Percentiles rank a stretch among this genome's conserved stretches.
phyloP scores from a whole-genome alignment of 2,888 invertebrate genomes.

The Nomada lathburiana region DNA sequence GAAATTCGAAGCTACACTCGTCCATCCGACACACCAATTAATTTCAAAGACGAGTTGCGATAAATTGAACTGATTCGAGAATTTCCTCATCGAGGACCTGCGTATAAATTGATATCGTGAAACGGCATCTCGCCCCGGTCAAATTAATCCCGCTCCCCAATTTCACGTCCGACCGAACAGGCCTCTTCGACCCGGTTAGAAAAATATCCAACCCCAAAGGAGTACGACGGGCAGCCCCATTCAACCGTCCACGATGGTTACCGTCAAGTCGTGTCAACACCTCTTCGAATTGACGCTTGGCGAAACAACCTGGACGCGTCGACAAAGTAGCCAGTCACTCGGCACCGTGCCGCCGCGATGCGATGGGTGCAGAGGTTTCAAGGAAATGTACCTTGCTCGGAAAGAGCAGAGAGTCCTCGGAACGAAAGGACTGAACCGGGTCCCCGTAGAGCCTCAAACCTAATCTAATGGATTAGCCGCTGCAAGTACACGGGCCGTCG shows the following conservation, averaged over 20 bases:
- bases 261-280: slow-evolving; percentile 43
- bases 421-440: slow-evolving; percentile 23
- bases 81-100: not conserved
- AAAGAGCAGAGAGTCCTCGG: not conserved
- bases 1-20: no score
- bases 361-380: not conserved
- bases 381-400: not conserved
- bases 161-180: slow-evolving; percentile 9
- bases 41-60: not conserved
- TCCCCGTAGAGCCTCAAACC: slow-evolving; percentile 60
- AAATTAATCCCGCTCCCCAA: slow-evolving; percentile 20
- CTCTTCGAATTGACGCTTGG: slow-evolving; percentile 23
- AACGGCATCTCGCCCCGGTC: not conserved
- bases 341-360: not conserved
- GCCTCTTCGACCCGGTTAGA: slow-evolving; percentile 13
- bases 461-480: slow-evolving; percentile 72
- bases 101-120: not conserved
- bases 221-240: slow-evolving; percentile 12
- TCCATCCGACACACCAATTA: no score
- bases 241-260: slow-evolving; percentile 43
- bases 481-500: slow-evolving; percentile 60
- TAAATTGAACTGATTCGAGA: not conserved
- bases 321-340: slow-evolving; percentile 39
- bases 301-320: slow-evolving; percentile 37
- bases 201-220: not conserved